phyloP scores from a whole-genome alignment of 2,113 vertebrate species.

The Lagenorhynchus albirostris region DNA sequence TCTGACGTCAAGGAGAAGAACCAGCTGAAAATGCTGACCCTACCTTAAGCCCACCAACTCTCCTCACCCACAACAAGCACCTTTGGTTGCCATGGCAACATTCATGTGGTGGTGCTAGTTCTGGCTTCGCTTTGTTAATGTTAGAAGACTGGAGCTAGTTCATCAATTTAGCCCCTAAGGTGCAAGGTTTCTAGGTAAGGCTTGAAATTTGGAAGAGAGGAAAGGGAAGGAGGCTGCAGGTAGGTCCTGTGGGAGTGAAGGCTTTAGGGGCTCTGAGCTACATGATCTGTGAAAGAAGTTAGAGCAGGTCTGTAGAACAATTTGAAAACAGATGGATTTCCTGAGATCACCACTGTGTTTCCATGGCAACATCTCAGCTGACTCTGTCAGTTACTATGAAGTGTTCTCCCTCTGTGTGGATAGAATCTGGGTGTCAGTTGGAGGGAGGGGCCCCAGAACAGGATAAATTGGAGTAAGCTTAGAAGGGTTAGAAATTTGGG shows the following conservation, averaged over 20 bases:
- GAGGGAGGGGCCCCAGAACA: background rate
- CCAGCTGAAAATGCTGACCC: background rate
- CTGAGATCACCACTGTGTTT: background rate
- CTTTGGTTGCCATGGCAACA: background rate
- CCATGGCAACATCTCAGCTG: conserved; percentile 26
- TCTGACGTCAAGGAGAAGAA: background rate
- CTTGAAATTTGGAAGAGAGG: background rate
- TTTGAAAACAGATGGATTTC: conserved; percentile 21
- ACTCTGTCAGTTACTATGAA: background rate
- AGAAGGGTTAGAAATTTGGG: background rate
- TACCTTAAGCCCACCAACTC: background rate
- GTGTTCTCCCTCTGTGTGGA: background rate
- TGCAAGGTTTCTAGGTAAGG: background rate
- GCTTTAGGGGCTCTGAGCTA: background rate
- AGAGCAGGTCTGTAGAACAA: background rate
- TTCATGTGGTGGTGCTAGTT: background rate
- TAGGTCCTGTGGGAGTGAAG: background rate
- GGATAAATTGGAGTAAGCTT: background rate
- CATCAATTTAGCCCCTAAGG: background rate
- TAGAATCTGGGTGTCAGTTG: background rate
- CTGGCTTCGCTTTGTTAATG: background rate
- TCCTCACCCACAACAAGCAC: background rate
- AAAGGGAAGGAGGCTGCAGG: background rate
- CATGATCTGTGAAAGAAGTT: background rate
- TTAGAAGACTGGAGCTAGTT: background rate